Evolutionary conservation across 1,140 invertebrate genomes (phyloP).

Genomic region (Hyles vespertilio): DNA sequence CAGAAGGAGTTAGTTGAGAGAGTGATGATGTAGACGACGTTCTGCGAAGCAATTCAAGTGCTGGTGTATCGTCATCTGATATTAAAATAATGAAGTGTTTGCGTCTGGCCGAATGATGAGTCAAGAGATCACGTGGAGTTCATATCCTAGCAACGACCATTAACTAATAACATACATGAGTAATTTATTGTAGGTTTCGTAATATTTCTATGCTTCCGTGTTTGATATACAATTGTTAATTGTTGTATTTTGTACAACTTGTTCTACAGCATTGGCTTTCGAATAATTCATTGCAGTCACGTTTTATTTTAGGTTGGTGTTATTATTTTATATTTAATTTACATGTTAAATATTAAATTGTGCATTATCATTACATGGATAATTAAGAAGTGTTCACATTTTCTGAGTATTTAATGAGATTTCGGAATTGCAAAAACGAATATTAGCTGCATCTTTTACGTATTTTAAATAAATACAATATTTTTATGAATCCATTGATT

Average conservation of each 20-base stretch:
- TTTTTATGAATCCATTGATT: too few species aligned
- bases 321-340: background rate
- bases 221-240: conserved; percentile 12
- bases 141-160: conserved; percentile 9
- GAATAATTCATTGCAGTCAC: background rate
- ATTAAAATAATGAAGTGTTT: conserved; percentile 33
- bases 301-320: background rate
- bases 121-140: conserved; percentile 16
- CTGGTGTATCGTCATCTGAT: conserved; percentile 20
- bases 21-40: background rate
- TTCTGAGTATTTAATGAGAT: too few species aligned
- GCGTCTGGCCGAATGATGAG: conserved; percentile 22
- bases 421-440: too few species aligned
- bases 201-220: conserved; percentile 18
- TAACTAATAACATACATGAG: conserved; percentile 12
- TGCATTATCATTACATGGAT: too few species aligned
- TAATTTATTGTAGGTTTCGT: conserved; percentile 18
- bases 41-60: conserved; percentile 25
- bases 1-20: too few species aligned
- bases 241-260: background rate
- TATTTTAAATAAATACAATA: too few species aligned
- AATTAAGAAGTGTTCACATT: too few species aligned
- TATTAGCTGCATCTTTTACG: too few species aligned
- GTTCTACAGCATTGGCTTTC: background rate
- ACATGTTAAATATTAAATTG: too few species aligned